phyloP scores from a whole-genome alignment of 2,113 vertebrate genomes.

The Felis chaus region DNA sequence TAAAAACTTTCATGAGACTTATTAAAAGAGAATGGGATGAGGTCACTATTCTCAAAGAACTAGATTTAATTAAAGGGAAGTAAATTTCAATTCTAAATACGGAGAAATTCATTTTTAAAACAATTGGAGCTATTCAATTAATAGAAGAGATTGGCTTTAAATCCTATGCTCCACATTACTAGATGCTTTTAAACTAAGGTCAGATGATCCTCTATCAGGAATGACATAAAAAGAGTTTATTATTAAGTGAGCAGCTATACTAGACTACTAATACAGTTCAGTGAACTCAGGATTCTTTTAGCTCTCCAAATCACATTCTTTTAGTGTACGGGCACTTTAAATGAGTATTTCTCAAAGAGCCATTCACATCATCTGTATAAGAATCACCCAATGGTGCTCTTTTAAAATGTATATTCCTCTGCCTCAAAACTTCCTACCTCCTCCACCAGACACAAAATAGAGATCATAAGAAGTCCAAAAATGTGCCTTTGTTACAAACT shows the following conservation, averaged over 20 bases:
- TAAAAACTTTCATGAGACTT: background rate
- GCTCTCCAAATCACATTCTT: background rate
- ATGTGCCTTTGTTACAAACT: background rate
- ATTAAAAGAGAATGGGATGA: background rate
- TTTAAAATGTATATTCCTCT: background rate
- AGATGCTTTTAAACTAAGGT: background rate
- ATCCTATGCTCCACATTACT: background rate
- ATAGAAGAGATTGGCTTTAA: background rate
- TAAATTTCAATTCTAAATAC: conserved; percentile 15
- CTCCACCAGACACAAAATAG: background rate
- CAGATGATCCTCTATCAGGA: background rate
- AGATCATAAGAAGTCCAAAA: background rate
- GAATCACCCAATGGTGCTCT: background rate
- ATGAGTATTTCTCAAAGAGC: background rate
- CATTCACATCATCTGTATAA: background rate
- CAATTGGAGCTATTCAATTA: background rate
- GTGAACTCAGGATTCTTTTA: background rate
- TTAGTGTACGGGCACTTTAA: background rate
- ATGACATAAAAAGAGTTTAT: background rate
- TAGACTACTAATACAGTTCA: background rate
- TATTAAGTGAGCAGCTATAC: background rate
- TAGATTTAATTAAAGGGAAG: background rate
- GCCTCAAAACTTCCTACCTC: background rate
- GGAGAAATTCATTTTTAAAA: background rate
- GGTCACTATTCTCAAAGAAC: background rate